Base-by-base conservation (phyloP, 1,140 invertebrate genomes). In the Macrostomum lignano region DNA sequence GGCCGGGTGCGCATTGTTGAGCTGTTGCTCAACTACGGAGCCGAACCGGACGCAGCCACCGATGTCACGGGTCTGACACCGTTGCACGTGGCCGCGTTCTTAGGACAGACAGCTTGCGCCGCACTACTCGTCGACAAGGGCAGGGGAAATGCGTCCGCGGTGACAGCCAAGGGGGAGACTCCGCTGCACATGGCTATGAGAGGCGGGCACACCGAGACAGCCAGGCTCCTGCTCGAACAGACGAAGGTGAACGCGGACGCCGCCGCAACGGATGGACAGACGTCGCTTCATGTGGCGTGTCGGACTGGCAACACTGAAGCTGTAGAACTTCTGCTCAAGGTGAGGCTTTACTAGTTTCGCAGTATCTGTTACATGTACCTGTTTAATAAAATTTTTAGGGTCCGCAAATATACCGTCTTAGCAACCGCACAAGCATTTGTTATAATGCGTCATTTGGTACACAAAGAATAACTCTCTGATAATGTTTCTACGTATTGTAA, bases 161-260 rank as follows among this genome's bases (percentile, higher is more conserved):
- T n/a, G n/a, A 25, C 19, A 3, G 26, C 17, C 9, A 98, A 98
- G 57, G 86, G 88, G 10, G 94, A 96, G 51, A 96, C 88, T 17
- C 84, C 88, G 10, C 64, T 96, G 21, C 57, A 60, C 36, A 56
- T 58, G 49, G 75, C 84, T 15, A 78, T 82, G 2, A 86, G 94
- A 61, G 82, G 86, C 9, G 91, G 98, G 59, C 86, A 98, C 48
- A 78, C 93, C 2, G 84, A 96, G 46, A 79, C 81, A 20, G 88
- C 86, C 1, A 65, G 82, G n/a, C 79, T 93, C 39, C 65, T 98
- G 2, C 66, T 98, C 3, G 79, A 81, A 43, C 77, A 94, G 52
- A 70, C 82, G 40, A 52, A 21, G 42, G 84, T 88, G 10, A 79
- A 81, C 1, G 10, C 19, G 17, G 26, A 33, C 26, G 19, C n/a